Base-by-base conservation (phyloP, 2,888 invertebrate genomes). In the Epinotia brunnichana region DNA sequence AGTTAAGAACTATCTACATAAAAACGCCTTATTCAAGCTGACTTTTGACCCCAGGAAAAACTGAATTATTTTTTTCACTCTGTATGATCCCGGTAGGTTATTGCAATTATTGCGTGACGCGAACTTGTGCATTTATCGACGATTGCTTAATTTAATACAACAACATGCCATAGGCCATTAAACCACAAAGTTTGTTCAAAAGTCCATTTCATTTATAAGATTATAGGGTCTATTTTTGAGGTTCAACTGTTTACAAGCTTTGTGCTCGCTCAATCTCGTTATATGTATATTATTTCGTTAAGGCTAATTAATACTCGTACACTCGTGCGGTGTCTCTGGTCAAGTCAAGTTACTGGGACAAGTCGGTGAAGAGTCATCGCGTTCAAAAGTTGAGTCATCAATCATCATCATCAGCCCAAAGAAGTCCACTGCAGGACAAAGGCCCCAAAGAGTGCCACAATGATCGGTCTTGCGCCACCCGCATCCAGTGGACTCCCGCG, bases 81-180 rank as follows among this genome's bases (percentile, higher is more conserved):
- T 35, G 35, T 9, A 9, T 35, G 35, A 9, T 35, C 35, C 35
- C 9, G 35, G 35, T 35, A 35, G 35, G 9, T 35, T 35, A 7
- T 35, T 35, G 9, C 35, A 48, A n/a, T 48, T n/a, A 48, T 48
- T 48, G 48, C 48, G 54, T 11, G 13, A 56, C 24, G 35, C 35
- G 13, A 54, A 54, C 48, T n/a, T 21, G 44, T 44, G 21, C 17
- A 7, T 60, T 60, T 60, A 60, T 60, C 17, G 60, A 59, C 35
- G 11, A 10, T 17, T 59, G 39, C 17, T 35, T 35, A n/a, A n/a
- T n/a, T n/a, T n/a, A n/a, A n/a, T n/a, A 17, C 60, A 2, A 60
- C 21, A 21, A 13, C 41, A 44, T 15, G 39, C 5, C 17, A 39
- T 13, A 41, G 35, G 35, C 4, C 11, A 0, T 48, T 5, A 48